Base-by-base conservation (phyloP, 2,113 vertebrate genomes). In the Suncus etruscus region DNA sequence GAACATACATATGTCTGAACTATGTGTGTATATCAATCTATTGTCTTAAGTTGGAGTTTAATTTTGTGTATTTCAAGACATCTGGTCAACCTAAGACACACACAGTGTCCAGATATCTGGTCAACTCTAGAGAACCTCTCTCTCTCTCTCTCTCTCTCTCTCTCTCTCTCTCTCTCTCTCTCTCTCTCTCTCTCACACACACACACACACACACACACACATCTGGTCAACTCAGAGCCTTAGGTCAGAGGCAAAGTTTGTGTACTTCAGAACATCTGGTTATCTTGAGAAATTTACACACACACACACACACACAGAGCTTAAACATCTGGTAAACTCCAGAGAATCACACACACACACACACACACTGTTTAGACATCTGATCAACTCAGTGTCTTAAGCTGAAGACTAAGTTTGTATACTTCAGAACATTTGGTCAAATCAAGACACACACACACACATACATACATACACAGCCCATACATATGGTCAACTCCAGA, bases 211-310 rank as follows among this genome's bases (percentile, higher is more conserved):
- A n/a, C n/a, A 12, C 65, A 65, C 32, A 39, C 15, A 16, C 61
- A 91, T 78, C 85, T 91, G 73, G 66, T 89, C 68, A 70, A 69
- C 45, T 50, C 50, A 58, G 7, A 8, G n/a, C 81, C 10, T 88
- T 31, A 47, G 27, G 27, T 27, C n/a, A 79, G 45, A 91, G 39
- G 25, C 12, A 75, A 15, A 27, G 18, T 20, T 68, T 45, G 18
- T 24, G 39, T 73, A 45, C 72, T 31, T 47, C 22, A 73, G 32
- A 45, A 10, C 72, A 45, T 73, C 72, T 47, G 29, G 66, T n/a
- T 11, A n/a, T n/a, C 66, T n/a, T n/a, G 29, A n/a, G 29, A n/a
- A 29, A 15, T 7, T 68, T 66, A 20, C 27, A 3, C 11, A 11
- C 58, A 61, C 18, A 61, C 58, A 61, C 58, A 61, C 16, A 61